Base-by-base conservation (phyloP, 37 sponge, comb jelly and placozoan species). In the Chondrosia reniformis region DNA sequence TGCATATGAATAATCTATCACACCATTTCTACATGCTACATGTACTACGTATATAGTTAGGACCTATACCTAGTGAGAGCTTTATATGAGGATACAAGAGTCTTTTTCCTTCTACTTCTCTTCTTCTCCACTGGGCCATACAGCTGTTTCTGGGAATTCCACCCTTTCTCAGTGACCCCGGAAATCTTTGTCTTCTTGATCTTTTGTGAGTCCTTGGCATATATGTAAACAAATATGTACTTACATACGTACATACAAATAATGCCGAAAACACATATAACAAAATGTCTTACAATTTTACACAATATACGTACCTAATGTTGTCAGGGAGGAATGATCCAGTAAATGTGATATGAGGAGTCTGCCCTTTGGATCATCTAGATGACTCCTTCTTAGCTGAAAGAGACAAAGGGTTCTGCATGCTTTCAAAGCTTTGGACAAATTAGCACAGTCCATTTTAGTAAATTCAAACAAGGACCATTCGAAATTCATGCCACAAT, bases 401-500 rank as follows among this genome's bases (percentile, higher is more conserved):
- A 92, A 65, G 17, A 55, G 39, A 34, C 61, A 33, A 3, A 92
- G 66, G 8, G 80, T 76, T 46, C 66, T 84, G 32, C 91, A 81
- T 39, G 85, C 64, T 67, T 89, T 86, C 3, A 91, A 42, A 7
- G 84, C 97, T 67, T 84, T 78, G 67, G 88, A 76, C 5, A 96
- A 63, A 32, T 73, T 40, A 58, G 52, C 59, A 74, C 97, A 92
- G 84, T 96, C 97, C 12, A 61, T 65, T 13, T 39, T 41, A 4
- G 97, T 96, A 81, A 96, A 96, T 55, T 96, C 81, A 52, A 89
- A 92, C 34, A 96, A 77, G 1, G 79, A 83, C 97, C 97, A 96
- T 54, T 92, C 93, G 77, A 96, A 96, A 79, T 96, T 96, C 97
- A 96, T 96, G 0, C 97, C 97, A 89, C 93, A 92, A 67, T 87